Percentiles rank a stretch among this genome's conserved stretches.
These are phyloP conservation scores for Cordilura impudica DNA, from an alignment of 2,888 invertebrate genomes.

Conservation along the genomic window DNA sequence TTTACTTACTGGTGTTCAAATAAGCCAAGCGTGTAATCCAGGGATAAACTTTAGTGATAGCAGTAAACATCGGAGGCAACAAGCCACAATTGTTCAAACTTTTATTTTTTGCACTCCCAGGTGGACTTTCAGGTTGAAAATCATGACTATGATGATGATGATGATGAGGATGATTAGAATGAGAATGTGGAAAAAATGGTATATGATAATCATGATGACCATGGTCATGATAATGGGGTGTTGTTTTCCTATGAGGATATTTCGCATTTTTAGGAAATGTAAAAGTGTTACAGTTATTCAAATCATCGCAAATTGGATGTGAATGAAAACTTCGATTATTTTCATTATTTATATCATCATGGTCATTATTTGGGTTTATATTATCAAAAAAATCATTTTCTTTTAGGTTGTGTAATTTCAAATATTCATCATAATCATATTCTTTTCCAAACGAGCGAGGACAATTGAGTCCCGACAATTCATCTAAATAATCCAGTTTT, in stretches of 20 bases:
- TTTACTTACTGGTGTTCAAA: constrained; percentile 74
- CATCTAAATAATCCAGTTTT: constrained; percentile 55
- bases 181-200: constrained; percentile 58
- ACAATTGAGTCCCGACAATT: constrained; percentile 48
- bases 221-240: constrained; percentile 5
- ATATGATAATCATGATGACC: not conserved
- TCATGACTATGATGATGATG: constrained; percentile 19
- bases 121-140: not conserved
- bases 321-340: not conserved
- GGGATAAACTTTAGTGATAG: constrained; percentile 79
- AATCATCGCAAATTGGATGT: constrained; percentile 11
- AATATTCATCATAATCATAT: constrained; percentile 53
- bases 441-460: constrained; percentile 55
- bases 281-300: constrained; percentile 16
- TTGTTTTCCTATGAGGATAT: not conserved
- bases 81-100: constrained; percentile 72
- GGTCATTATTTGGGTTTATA: not conserved
- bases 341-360: not conserved
- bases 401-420: constrained; percentile 19
- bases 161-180: constrained; percentile 36
- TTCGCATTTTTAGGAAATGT: not conserved
- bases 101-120: constrained; percentile 11
- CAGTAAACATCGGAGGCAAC: constrained; percentile 65
- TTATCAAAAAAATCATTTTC: constrained; percentile 1
- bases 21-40: constrained; percentile 80